Base-by-base conservation (phyloP, 2,113 vertebrate species). In the Callipepla californica region DNA sequence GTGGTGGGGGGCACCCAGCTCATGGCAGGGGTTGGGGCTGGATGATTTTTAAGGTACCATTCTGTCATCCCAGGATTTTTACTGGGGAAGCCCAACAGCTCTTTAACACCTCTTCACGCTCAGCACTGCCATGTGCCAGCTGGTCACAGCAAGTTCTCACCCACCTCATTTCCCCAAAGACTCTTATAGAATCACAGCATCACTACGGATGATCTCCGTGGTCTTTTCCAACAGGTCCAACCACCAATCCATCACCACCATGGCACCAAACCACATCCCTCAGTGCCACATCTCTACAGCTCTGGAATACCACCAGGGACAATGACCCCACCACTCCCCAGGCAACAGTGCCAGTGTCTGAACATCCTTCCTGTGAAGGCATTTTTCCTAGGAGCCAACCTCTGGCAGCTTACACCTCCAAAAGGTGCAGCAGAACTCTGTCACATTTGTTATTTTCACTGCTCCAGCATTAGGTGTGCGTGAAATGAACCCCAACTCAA, bases 61-160 rank as follows among this genome's bases (percentile, higher is more conserved):
- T 58, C 55, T n/a, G 32, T 32, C 17, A 32, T 57, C 30, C 55
- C 30, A 58, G 55, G 55, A n/a, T 10, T 58, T 58, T 80, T 34
- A 19, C 57, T 21, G 67, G 89, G 58, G 91, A 79, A 59, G 57
- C 55, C 50, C 1, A 0, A 48, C 53, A 81, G 72, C 80, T 92
- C 61, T 7, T 18, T 36, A 76, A 86, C 11, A 73, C n/a, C 73
- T 69, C 42, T 10, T 84, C 57, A 53, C 0, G 7, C 28, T 26
- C 44, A n/a, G 30, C 74, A 51, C 22, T 23, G 2, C 32, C 44
- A 11, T 1, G 0, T 13, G 21, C 76, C 8, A 2, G 25, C 36
- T 17, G 36, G 44, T 89, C 21, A 79, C 6, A 34, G 59, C 30
- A 83, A 74, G 57, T 17, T 65, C 55, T 69, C 69, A 66, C 44